phyloP scores from a whole-genome alignment of 2,113 vertebrate genomes.

The Hippolais icterina region DNA sequence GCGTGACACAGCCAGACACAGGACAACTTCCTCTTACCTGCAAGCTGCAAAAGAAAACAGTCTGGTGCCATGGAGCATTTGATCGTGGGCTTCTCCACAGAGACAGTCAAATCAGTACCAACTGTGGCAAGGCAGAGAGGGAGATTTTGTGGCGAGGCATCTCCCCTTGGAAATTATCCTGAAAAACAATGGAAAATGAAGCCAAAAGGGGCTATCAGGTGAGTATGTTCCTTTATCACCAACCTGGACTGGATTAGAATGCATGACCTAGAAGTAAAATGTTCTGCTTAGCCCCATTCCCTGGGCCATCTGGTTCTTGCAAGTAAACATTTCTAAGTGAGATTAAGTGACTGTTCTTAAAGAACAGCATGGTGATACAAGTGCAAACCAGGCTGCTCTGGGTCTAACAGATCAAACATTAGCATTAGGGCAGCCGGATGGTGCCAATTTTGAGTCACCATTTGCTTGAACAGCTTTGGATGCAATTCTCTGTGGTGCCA shows the following conservation, averaged over 20 bases:
- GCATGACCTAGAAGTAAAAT: constrained; percentile 51
- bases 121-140: neutral
- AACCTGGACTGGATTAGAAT: constrained; percentile 47
- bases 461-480: neutral
- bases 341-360: constrained; percentile 43
- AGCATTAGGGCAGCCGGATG: neutral
- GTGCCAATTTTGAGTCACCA: neutral
- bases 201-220: constrained; percentile 40
- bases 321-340: constrained; percentile 60
- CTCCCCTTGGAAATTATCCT: neutral
- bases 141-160: neutral
- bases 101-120: constrained; percentile 29
- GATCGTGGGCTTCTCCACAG: constrained; percentile 36
- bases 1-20: neutral
- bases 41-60: constrained; percentile 44
- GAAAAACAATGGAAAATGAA: constrained; percentile 12
- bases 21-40: constrained; percentile 57
- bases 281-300: constrained; percentile 47
- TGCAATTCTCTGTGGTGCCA: neutral
- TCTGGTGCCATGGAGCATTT: constrained; percentile 8
- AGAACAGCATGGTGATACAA: neutral
- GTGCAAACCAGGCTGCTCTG: constrained; percentile 39
- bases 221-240: constrained; percentile 23
- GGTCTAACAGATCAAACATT: constrained; percentile 23
- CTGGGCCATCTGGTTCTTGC: constrained; percentile 35